Percentiles rank a stretch among this genome's conserved stretches.
Conservation (phyloP, 2,888 invertebrate species). For the Caenorhabditis panamensis region DNA sequence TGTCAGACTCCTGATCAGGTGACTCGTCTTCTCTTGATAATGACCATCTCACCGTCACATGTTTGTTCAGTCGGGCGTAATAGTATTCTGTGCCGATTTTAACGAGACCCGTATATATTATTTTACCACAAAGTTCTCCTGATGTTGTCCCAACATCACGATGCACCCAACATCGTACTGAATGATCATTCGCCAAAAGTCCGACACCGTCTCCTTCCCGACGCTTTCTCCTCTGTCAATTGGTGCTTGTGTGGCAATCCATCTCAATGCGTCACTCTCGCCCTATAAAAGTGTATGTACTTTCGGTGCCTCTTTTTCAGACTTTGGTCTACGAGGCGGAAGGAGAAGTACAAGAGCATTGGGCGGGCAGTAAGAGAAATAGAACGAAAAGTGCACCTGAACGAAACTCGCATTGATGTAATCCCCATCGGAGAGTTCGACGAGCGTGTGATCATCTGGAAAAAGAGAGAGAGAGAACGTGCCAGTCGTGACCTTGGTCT, state of each 20-base stretch:
- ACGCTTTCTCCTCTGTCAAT: conserved; percentile 35
- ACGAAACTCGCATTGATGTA: conserved; percentile 61
- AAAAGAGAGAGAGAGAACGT: conserved; percentile 17
- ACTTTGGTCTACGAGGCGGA: conserved; percentile 25
- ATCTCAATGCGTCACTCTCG: conserved; percentile 49
- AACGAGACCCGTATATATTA: neutral
- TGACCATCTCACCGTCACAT: conserved; percentile 3
- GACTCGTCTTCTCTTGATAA: conserved; percentile 4
- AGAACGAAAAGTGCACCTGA: conserved; percentile 56
- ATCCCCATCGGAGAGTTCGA: conserved; percentile 42
- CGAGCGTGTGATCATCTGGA: conserved; percentile 62
- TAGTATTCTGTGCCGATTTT: neutral
- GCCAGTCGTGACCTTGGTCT: conserved; percentile 2
- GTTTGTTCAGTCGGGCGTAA: neutral
- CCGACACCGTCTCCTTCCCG: conserved; percentile 62
- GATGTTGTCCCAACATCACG: conserved; percentile 69
- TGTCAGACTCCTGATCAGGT: conserved; percentile 17
- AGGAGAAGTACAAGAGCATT: neutral
- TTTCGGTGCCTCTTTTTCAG: conserved; percentile 13
- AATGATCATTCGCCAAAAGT: conserved; percentile 79
- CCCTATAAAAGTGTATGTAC: conserved; percentile 49
- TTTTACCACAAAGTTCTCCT: conserved; percentile 55
- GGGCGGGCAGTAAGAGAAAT: conserved; percentile 1
- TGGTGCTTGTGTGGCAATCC: conserved; percentile 62
- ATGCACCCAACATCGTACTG: conserved; percentile 73